These are phyloP conservation scores for Scortum barcoo DNA, from an alignment of 2,113 vertebrate genomes.

Conservation along the genomic window DNA sequence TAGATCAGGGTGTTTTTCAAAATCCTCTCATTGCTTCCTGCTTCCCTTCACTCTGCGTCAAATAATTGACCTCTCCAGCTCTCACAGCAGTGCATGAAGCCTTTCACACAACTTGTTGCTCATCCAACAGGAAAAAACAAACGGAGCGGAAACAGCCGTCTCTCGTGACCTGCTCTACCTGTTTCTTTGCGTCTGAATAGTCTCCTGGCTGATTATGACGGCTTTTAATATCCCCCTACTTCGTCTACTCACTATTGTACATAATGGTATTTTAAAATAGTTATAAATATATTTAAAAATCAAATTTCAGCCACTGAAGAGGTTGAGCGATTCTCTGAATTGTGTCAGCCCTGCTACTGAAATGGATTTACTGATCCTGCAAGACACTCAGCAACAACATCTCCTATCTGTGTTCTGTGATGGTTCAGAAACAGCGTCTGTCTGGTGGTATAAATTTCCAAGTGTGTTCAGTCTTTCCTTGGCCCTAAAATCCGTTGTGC, in stretches of 20 bases:
- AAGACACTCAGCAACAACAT: neutral
- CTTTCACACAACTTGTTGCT: conserved; percentile 43
- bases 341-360: neutral
- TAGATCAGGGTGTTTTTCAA: conserved; percentile 34
- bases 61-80: conserved; percentile 54
- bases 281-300: neutral
- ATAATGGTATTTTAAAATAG: neutral
- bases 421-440: neutral
- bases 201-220: conserved; percentile 12
- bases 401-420: neutral
- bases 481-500: neutral
- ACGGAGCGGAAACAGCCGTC: conserved; percentile 47
- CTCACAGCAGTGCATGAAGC: conserved; percentile 14
- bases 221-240: neutral
- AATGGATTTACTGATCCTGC: neutral
- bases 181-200: conserved; percentile 21
- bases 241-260: neutral
- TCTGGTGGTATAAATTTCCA: neutral
- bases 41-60: conserved; percentile 57
- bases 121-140: conserved; percentile 76
- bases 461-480: neutral
- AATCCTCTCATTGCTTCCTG: conserved; percentile 26
- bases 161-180: conserved; percentile 50
- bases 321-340: neutral
- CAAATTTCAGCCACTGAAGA: neutral